Evolutionary conservation across 2,113 vertebrate species (phyloP).

Genomic region (Acinonyx jubatus): DNA sequence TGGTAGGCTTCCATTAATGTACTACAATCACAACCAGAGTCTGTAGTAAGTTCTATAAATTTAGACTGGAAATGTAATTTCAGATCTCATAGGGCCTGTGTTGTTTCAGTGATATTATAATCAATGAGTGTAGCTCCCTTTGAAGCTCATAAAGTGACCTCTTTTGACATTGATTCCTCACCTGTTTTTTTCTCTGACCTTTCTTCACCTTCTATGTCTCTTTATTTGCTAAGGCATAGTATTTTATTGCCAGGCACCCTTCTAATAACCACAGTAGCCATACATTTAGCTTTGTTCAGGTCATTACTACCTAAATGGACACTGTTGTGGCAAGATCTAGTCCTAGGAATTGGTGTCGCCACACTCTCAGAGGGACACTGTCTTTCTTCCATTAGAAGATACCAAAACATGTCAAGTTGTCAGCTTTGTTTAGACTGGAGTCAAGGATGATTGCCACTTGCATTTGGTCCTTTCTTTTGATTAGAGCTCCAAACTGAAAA

Average conservation of each 20-base stretch:
- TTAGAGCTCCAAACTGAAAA: background rate
- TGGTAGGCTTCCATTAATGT: background rate
- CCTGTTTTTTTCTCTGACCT: conserved; percentile 51
- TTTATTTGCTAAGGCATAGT: conserved; percentile 62
- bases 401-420: background rate
- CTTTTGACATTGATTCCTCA: conserved; percentile 74
- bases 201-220: conserved; percentile 57
- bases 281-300: conserved; percentile 28
- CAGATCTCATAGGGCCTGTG: conserved; percentile 66
- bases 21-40: background rate
- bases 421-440: background rate
- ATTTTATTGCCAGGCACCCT: conserved; percentile 50
- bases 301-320: conserved; percentile 28
- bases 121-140: conserved; percentile 63
- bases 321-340: background rate
- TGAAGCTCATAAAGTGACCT: conserved; percentile 69
- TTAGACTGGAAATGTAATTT: conserved; percentile 70
- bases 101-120: conserved; percentile 73
- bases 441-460: background rate
- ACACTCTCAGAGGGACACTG: background rate
- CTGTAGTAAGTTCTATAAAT: conserved; percentile 60
- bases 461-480: background rate
- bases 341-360: background rate
- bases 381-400: background rate
- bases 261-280: conserved; percentile 32